These are phyloP conservation scores for Steatocranus sp. DNA, from an alignment of 2,797 vertebrate genomes.

Conservation along the genomic window DNA sequence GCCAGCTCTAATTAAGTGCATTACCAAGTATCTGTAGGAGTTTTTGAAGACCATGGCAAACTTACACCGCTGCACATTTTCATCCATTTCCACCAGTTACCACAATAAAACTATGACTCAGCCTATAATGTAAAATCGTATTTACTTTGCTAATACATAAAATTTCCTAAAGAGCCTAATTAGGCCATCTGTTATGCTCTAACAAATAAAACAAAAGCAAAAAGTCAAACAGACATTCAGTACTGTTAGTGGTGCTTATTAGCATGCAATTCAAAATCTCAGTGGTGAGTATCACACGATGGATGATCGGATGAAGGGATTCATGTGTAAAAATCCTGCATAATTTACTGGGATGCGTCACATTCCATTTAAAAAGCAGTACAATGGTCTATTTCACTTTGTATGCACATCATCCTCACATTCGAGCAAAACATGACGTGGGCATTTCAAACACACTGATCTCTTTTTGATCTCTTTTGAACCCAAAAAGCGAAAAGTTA, in stretches of 20 bases:
- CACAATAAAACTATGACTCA: conserved; percentile 19
- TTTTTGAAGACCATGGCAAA: not conserved
- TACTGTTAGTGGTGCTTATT: conserved; percentile 26
- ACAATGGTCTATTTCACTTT: conserved; percentile 65
- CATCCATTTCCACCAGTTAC: not conserved
- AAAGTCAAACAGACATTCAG: conserved; percentile 14
- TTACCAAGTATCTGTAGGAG: not conserved
- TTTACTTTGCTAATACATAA: not conserved
- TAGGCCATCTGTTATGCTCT: conserved; percentile 4
- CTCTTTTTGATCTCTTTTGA: conserved; percentile 88
- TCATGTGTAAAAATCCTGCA: conserved; percentile 19
- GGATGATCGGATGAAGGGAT: conserved; percentile 19
- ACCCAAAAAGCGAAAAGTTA: conserved; percentile 78
- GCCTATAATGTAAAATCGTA: not conserved
- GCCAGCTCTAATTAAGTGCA: not conserved
- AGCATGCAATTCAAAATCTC: conserved; percentile 45
- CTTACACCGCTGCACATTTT: not conserved
- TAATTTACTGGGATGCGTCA: conserved; percentile 37
- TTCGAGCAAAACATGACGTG: conserved; percentile 83
- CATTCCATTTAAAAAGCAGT: conserved; percentile 71
- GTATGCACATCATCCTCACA: conserved; percentile 84
- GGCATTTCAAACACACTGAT: conserved; percentile 84
- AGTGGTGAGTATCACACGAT: conserved; percentile 4
- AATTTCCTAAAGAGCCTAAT: conserved; percentile 36
- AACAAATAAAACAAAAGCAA: conserved; percentile 37